phyloP scores from a whole-genome alignment of 2,888 invertebrate species.

The Ommatoiulus sabulosus region DNA sequence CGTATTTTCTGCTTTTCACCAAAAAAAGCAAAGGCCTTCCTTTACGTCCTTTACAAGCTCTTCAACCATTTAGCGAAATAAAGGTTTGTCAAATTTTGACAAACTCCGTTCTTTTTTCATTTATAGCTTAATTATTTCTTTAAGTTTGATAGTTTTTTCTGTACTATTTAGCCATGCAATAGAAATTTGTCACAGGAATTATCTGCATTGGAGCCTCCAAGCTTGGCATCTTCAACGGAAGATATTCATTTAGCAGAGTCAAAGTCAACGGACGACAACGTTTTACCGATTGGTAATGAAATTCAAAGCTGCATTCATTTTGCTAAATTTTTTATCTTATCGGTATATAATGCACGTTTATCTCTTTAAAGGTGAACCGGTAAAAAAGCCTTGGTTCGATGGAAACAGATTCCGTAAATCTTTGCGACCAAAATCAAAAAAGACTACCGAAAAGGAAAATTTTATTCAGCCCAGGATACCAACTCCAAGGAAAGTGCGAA shows the following conservation, averaged over 20 bases:
- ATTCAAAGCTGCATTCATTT: background rate
- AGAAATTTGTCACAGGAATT: constrained; percentile 13
- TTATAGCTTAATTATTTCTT: background rate
- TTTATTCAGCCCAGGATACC: constrained; percentile 66
- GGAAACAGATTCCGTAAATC: constrained; percentile 46
- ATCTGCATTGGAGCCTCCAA: background rate
- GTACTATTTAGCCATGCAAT: constrained; percentile 39
- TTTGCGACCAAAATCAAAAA: constrained; percentile 54
- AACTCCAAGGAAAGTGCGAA: constrained; percentile 65
- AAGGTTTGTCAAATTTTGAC: constrained; percentile 25
- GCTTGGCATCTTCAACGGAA: constrained; percentile 14
- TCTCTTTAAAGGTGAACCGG: background rate
- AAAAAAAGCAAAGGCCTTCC: constrained; percentile 73
- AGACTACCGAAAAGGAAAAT: constrained; percentile 62
- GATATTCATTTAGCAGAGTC: background rate
- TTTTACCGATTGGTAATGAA: background rate
- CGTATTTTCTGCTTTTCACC: constrained; percentile 77
- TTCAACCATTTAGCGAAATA: background rate
- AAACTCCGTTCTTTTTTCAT: background rate
- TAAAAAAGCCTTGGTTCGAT: constrained; percentile 52
- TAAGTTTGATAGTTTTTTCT: too few species aligned
- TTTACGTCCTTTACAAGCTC: constrained; percentile 65
- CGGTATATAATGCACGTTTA: background rate
- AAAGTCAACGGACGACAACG: background rate
- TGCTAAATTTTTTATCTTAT: background rate